Conservation (phyloP, 2,797 vertebrate genomes). For the Enteromius radiatus region DNA sequence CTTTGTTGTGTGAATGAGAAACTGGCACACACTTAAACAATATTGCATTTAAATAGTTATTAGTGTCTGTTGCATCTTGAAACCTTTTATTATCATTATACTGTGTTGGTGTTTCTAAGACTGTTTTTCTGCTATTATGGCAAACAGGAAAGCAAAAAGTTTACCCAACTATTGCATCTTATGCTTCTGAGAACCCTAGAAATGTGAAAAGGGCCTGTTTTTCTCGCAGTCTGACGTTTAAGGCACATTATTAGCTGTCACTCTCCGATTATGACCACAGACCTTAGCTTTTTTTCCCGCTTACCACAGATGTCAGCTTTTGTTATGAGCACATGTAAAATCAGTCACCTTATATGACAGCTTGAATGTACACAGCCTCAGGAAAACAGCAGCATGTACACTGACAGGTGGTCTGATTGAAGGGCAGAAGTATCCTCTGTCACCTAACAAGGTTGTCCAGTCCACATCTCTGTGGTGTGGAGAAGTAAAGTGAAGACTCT, state of each 20-base stretch:
- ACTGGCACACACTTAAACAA: not conserved
- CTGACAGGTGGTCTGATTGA: conserved; percentile 61
- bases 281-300: not conserved
- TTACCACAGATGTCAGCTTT: conserved; percentile 38
- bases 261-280: not conserved
- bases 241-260: not conserved
- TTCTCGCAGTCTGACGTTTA: not conserved
- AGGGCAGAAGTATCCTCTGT: conserved; percentile 55
- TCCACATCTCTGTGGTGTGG: conserved; percentile 37
- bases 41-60: not conserved
- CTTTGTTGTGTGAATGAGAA: not conserved
- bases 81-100: not conserved
- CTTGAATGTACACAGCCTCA: conserved; percentile 46
- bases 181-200: not conserved
- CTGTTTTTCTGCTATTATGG: not conserved
- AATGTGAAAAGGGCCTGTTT: not conserved
- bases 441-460: conserved; percentile 56
- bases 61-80: not conserved
- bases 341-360: conserved; percentile 56
- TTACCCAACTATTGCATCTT: not conserved
- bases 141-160: not conserved
- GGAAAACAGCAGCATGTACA: conserved; percentile 49
- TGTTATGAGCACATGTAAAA: conserved; percentile 57
- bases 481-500: conserved; percentile 33
- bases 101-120: not conserved